phyloP scores from a whole-genome alignment of 2,797 vertebrate species.

The Chlorospingus semifuscus region DNA sequence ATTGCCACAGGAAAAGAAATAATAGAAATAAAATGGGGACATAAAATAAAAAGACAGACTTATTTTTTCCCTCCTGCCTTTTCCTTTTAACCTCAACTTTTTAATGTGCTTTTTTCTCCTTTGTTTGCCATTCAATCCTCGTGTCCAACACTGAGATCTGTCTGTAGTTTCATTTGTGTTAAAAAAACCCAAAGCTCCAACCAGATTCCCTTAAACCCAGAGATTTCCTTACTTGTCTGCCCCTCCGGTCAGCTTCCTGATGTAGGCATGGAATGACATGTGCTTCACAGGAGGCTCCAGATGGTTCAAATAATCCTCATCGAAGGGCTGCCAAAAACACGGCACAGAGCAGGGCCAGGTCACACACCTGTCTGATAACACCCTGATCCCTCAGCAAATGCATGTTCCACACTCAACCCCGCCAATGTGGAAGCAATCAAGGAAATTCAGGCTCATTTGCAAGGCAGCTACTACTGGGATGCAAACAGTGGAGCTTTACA shows the following conservation, averaged over 20 bases:
- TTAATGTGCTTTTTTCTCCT: background rate
- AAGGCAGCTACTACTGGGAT: background rate
- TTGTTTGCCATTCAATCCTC: background rate
- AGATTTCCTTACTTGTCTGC: constrained; percentile 91
- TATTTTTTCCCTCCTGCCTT: background rate
- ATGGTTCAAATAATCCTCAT: constrained; percentile 99
- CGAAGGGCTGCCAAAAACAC: constrained; percentile 86
- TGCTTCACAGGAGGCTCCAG: constrained; percentile 98
- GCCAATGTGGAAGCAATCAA: constrained; percentile 35
- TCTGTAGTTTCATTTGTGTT: background rate
- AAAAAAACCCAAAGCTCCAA: background rate
- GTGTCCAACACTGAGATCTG: background rate
- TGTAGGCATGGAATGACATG: constrained; percentile 99
- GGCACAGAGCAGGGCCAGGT: constrained; percentile 8
- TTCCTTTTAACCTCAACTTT: background rate
- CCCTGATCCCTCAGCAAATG: background rate
- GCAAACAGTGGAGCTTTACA: background rate
- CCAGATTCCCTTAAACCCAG: background rate
- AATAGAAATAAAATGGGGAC: background rate
- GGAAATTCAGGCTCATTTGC: background rate
- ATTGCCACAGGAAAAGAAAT: background rate
- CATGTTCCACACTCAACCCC: background rate
- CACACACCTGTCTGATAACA: constrained; percentile 6
- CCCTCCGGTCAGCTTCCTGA: constrained; percentile 96
- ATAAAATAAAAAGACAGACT: background rate